phyloP scores from a whole-genome alignment of 1,140 invertebrate species.

The Eubasilissa regina region DNA sequence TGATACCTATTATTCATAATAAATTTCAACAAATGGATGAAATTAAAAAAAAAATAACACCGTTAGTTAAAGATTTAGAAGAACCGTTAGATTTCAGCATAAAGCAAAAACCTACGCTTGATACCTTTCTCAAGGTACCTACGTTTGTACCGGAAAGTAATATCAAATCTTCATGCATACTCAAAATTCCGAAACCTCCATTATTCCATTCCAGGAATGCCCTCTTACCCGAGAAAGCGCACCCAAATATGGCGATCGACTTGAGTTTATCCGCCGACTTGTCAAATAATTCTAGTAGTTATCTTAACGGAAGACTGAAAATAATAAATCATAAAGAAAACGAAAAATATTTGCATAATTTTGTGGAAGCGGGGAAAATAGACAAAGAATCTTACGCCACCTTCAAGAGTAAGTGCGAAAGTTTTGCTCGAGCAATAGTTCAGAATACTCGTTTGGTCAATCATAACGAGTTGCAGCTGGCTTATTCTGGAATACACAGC shows the following conservation, averaged over 20 bases:
- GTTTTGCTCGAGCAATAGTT: conserved; percentile 63
- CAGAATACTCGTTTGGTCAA: conserved; percentile 66
- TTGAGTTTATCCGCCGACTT: conserved; percentile 37
- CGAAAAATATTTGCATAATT: conserved; percentile 29
- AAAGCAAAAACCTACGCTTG: conserved; percentile 16
- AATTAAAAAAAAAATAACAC: conserved; percentile 1
- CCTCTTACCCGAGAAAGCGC: conserved; percentile 13
- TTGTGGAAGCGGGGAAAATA: not conserved
- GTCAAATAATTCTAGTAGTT: not conserved
- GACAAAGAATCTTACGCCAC: conserved; percentile 59
- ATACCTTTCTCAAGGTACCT: conserved; percentile 24
- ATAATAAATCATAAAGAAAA: conserved; percentile 39
- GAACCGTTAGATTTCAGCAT: conserved; percentile 55
- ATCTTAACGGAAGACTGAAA: conserved; percentile 37
- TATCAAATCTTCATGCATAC: conserved; percentile 35
- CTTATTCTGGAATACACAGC: conserved; percentile 77
- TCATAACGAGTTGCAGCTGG: conserved; percentile 70
- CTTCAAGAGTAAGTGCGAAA: conserved; percentile 60
- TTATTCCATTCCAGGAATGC: conserved; percentile 19
- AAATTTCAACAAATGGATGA: not conserved
- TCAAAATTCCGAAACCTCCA: conserved; percentile 50
- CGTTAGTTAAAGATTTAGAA: not conserved
- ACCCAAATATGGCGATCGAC: conserved; percentile 43
- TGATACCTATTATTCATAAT: not conserved
- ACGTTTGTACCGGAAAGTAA: conserved; percentile 29